These are phyloP conservation scores for Sericinus montela DNA, from an alignment of 2,888 invertebrate species.

Conservation along the genomic window DNA sequence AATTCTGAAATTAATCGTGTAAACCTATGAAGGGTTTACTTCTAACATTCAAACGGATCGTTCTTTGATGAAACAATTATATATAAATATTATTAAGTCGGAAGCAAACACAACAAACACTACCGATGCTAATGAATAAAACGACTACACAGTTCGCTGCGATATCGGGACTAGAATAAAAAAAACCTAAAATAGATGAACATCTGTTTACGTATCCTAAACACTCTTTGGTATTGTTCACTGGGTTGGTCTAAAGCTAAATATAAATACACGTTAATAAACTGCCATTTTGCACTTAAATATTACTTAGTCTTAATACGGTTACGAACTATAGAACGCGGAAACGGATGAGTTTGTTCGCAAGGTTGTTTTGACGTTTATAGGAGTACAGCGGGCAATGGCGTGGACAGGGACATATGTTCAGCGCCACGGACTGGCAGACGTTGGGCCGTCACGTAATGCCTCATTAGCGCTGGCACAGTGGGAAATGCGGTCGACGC, in stretches of 20 bases:
- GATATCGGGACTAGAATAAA: slow-evolving; percentile 14
- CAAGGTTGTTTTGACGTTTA: slow-evolving; percentile 39
- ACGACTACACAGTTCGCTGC: slow-evolving; percentile 5
- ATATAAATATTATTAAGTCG: no score
- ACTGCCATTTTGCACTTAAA: slow-evolving; percentile 29
- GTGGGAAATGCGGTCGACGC: slow-evolving; percentile 95
- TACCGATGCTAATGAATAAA: no score
- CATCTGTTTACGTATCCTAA: slow-evolving; percentile 32
- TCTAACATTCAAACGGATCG: no score
- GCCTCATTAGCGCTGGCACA: slow-evolving; percentile 96
- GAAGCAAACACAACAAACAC: no score
- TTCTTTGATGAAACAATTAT: no score
- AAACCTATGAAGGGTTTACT: no score
- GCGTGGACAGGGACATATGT: slow-evolving; percentile 96
- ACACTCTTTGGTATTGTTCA: slow-evolving; percentile 71
- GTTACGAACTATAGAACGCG: no score
- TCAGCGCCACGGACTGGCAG: slow-evolving; percentile 97
- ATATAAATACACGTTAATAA: slow-evolving; percentile 42
- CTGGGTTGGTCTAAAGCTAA: slow-evolving; percentile 58
- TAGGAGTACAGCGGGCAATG: slow-evolving; percentile 91
- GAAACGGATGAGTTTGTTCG: neutral
- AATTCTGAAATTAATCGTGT: no score
- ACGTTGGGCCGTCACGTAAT: slow-evolving; percentile 92
- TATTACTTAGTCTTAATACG: no score
- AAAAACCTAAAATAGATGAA: slow-evolving; percentile 36